phyloP scores from a whole-genome alignment of 2,113 vertebrate genomes.

The Prunella himalayana region DNA sequence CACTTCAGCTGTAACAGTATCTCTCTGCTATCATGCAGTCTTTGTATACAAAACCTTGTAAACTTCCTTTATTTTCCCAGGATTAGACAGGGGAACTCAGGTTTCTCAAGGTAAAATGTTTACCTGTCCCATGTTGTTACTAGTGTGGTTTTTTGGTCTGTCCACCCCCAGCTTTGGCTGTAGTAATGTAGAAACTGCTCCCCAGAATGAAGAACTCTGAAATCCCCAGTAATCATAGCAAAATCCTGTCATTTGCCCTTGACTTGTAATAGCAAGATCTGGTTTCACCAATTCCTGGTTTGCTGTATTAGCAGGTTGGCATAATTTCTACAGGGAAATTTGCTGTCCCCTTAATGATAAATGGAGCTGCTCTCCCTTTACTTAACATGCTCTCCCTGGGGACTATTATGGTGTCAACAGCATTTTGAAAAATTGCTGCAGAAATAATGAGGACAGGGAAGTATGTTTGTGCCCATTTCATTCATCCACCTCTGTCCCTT shows the following conservation, averaged over 20 bases:
- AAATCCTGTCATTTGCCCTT: background rate
- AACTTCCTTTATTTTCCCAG: background rate
- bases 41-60: background rate
- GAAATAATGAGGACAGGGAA: background rate
- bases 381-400: background rate
- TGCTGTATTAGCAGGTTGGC: background rate
- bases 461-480: background rate
- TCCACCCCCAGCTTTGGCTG: background rate
- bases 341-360: background rate
- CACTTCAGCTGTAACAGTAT: background rate
- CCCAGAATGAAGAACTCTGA: background rate
- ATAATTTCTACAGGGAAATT: slow-evolving; percentile 1
- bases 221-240: background rate
- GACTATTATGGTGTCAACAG: background rate
- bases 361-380: background rate
- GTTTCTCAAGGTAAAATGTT: background rate
- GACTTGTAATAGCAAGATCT: background rate
- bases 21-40: background rate
- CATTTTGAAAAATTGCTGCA: slow-evolving; percentile 20
- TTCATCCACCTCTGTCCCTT: background rate
- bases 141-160: rapidly evolving
- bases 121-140: background rate
- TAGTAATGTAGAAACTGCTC: background rate
- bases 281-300: background rate
- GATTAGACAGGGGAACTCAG: background rate